These are phyloP conservation scores for Aldabrachelys gigantea DNA, from an alignment of 2,113 vertebrate genomes.

Conservation along the genomic window DNA sequence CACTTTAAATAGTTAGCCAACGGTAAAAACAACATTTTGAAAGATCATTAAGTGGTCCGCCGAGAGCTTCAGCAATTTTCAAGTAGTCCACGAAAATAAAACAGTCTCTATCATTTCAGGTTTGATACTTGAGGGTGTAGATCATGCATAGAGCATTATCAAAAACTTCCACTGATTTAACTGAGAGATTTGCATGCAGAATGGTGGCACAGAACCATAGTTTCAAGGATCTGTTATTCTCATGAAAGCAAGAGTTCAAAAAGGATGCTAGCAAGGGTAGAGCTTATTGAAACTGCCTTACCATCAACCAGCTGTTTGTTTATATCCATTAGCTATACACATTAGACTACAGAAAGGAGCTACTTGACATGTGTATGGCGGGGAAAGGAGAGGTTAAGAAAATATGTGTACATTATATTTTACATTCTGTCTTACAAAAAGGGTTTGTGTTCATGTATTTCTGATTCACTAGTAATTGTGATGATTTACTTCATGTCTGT, in stretches of 20 bases:
- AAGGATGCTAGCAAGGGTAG: not conserved
- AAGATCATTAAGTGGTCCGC: too few relatives aligned
- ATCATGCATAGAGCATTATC: not conserved
- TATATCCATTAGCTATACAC: not conserved
- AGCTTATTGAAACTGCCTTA: not conserved
- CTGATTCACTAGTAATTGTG: not conserved
- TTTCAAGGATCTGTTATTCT: not conserved
- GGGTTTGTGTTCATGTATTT: not conserved
- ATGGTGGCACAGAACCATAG: not conserved
- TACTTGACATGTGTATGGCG: not conserved
- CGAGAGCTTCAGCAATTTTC: too few relatives aligned
- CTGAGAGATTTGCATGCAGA: not conserved
- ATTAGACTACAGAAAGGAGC: not conserved
- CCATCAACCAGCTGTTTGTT: not conserved
- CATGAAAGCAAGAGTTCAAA: not conserved
- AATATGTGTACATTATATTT: not conserved
- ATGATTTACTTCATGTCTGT: not conserved
- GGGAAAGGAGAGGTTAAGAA: not conserved
- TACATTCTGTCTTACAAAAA: not conserved
- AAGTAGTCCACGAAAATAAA: too few relatives aligned
- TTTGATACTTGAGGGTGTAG: not conserved
- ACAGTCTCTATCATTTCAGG: not conserved
- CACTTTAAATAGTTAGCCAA: too few relatives aligned
- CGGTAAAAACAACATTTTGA: too few relatives aligned
- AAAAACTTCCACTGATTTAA: not conserved